A percentile compares a stretch with the other conserved stretches of the same genome.
Conservation (phyloP, 2,888 invertebrate species). For the Drosophila meridionalis region DNA sequence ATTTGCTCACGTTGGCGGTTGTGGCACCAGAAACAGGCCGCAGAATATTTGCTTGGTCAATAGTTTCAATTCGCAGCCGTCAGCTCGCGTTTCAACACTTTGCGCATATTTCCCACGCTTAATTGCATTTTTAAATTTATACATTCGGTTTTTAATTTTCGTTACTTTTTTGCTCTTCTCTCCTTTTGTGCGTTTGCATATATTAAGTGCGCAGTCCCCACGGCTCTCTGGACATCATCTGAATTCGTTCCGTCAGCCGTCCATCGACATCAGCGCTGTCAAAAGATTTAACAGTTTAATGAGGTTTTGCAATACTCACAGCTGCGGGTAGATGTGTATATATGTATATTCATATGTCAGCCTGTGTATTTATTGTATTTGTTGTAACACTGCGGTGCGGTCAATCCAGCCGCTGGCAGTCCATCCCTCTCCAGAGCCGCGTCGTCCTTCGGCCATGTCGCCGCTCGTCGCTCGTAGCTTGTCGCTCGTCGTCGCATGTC, state of each 20-base stretch:
- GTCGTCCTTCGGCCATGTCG: constrained; percentile 32
- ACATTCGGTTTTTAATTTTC: constrained; percentile 16
- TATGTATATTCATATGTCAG: constrained; percentile 53
- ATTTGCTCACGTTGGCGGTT: constrained; percentile 35
- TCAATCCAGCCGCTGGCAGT: constrained; percentile 48
- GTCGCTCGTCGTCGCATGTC: constrained; percentile 64
- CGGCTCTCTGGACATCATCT: constrained; percentile 6
- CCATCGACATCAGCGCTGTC: constrained; percentile 55
- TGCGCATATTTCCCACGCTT: constrained; percentile 61
- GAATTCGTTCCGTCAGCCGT: constrained; percentile 39
- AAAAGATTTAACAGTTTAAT: constrained; percentile 80
- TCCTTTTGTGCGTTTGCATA: constrained; percentile 36
- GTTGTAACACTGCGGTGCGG: constrained; percentile 71
- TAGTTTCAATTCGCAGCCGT: constrained; percentile 47
- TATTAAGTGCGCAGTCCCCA: constrained; percentile 34
- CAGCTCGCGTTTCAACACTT: constrained; percentile 52
- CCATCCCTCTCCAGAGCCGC: constrained; percentile 17
- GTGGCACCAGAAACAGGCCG: neutral
- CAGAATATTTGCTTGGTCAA: constrained; percentile 73
- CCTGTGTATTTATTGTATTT: constrained; percentile 76
- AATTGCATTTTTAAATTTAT: constrained; percentile 68
- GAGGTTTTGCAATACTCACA: constrained; percentile 72
- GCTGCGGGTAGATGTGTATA: constrained; percentile 46
- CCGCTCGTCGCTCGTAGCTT: constrained; percentile 9
- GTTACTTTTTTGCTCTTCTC: neutral